Percentiles rank a stretch among this genome's conserved stretches.
Conservation (phyloP, 2,113 vertebrate genomes). For the Takifugu flavidus region DNA sequence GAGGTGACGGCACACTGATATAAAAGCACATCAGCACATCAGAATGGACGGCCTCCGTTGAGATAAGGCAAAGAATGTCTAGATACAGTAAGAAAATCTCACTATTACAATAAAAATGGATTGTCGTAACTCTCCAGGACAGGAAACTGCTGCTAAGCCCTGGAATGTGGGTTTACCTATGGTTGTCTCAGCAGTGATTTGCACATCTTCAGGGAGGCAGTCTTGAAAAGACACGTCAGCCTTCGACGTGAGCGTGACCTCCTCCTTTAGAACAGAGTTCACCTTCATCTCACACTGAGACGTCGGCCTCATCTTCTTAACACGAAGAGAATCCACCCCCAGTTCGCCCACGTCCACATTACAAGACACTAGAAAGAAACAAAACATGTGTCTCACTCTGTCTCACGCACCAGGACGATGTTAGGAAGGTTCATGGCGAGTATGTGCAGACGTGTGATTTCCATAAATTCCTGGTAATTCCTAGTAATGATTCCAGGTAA, state of each 20-base stretch:
- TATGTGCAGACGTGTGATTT: too few relatives aligned
- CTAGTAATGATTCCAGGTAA: too few relatives aligned
- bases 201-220: slow-evolving; percentile 70
- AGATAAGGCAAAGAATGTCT: background rate
- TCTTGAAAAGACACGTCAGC: slow-evolving; percentile 76
- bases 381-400: background rate
- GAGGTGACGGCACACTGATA: slow-evolving; percentile 65
- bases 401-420: too few relatives aligned
- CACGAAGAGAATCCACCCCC: slow-evolving; percentile 60
- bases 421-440: too few relatives aligned
- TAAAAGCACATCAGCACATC: background rate
- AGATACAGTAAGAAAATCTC: too few relatives aligned
- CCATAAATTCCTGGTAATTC: background rate
- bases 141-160: background rate
- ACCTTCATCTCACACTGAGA: slow-evolving; percentile 79
- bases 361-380: slow-evolving; percentile 37
- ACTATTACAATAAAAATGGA: too few relatives aligned
- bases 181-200: slow-evolving; percentile 69
- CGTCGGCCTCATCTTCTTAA: slow-evolving; percentile 51
- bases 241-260: slow-evolving; percentile 68
- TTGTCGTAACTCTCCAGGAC: background rate
- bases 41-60: background rate
- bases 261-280: slow-evolving; percentile 54
- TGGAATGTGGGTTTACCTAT: slow-evolving; percentile 72
- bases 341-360: slow-evolving; percentile 71